These are phyloP conservation scores for Chaetodon auriga DNA, from an alignment of 2,113 vertebrate species.

Conservation along the genomic window DNA sequence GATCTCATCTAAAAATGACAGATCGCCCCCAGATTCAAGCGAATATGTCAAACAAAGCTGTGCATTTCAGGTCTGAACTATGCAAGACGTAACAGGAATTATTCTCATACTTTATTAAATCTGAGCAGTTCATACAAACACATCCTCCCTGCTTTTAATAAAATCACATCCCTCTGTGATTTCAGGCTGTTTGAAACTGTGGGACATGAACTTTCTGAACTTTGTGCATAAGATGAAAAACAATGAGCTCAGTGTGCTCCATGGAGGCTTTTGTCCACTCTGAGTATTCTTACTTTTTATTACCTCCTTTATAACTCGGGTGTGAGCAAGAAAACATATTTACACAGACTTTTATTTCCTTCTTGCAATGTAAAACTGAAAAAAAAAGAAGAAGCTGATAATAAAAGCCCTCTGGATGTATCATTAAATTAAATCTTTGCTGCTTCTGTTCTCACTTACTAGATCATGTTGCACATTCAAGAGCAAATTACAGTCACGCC, in stretches of 20 bases:
- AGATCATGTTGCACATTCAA: conserved; percentile 27
- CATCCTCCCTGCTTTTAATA: conserved; percentile 68
- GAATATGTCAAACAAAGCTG: conserved; percentile 22
- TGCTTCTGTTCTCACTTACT: conserved; percentile 31
- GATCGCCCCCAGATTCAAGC: conserved; percentile 25
- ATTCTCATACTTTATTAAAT: conserved; percentile 57
- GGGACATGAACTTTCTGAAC: conserved; percentile 52
- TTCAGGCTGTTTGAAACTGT: conserved; percentile 58
- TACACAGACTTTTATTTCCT: conserved; percentile 25
- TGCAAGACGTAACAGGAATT: conserved; percentile 17
- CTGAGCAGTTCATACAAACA: conserved; percentile 36
- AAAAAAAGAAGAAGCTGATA: background rate
- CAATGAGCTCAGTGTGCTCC: conserved; percentile 58
- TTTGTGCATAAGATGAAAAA: conserved; percentile 59
- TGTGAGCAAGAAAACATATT: conserved; percentile 25
- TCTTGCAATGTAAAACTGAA: conserved; percentile 17
- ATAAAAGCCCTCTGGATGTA: conserved; percentile 5
- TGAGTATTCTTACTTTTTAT: conserved; percentile 37
- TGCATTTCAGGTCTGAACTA: conserved; percentile 39
- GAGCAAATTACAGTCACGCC: conserved; percentile 7
- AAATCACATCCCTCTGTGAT: conserved; percentile 56
- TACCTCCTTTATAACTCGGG: conserved; percentile 34
- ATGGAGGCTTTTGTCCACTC: conserved; percentile 39
- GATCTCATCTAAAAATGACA: conserved; percentile 40
- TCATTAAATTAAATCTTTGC: conserved; percentile 11